A percentile compares a stretch with the other conserved stretches of the same genome.
phyloP scores from a whole-genome alignment of 2,888 invertebrate genomes.

The Thera obeliscata region DNA sequence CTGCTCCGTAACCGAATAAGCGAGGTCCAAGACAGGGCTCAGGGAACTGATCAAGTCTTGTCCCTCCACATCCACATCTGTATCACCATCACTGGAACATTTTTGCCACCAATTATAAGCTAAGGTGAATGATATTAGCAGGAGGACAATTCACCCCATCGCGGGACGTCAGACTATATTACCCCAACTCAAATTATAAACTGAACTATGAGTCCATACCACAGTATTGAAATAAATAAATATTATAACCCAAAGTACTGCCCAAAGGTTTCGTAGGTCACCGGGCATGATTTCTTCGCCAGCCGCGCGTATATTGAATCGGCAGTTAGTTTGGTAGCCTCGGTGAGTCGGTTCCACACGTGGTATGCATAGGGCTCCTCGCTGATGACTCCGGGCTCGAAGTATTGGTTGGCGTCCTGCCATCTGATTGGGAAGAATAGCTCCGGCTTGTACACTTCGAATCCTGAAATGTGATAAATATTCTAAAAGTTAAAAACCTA shows the following conservation, averaged over 20 bases:
- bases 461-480: slow-evolving; percentile 22
- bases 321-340: slow-evolving; percentile 12
- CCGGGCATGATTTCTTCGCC: slow-evolving; percentile 42
- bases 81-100: too few relatives aligned
- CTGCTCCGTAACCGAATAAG: too few relatives aligned
- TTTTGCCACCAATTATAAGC: too few relatives aligned
- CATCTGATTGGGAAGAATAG: slow-evolving; percentile 14
- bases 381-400: slow-evolving; percentile 13
- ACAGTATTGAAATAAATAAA: too few relatives aligned
- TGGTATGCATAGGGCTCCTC: slow-evolving; percentile 25
- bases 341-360: slow-evolving; percentile 24
- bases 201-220: too few relatives aligned
- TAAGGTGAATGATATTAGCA: too few relatives aligned
- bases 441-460: slow-evolving; percentile 24
- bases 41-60: too few relatives aligned
- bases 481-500: background rate
- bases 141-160: too few relatives aligned
- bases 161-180: too few relatives aligned
- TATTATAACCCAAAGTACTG: slow-evolving; percentile 33
- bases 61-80: too few relatives aligned
- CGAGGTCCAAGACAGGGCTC: too few relatives aligned
- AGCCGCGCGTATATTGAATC: slow-evolving; percentile 38
- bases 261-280: slow-evolving; percentile 37
- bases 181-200: background rate
- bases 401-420: slow-evolving; percentile 7